Conservation (phyloP, 2,797 vertebrate genomes). For the Chaenodraco wilsoni region DNA sequence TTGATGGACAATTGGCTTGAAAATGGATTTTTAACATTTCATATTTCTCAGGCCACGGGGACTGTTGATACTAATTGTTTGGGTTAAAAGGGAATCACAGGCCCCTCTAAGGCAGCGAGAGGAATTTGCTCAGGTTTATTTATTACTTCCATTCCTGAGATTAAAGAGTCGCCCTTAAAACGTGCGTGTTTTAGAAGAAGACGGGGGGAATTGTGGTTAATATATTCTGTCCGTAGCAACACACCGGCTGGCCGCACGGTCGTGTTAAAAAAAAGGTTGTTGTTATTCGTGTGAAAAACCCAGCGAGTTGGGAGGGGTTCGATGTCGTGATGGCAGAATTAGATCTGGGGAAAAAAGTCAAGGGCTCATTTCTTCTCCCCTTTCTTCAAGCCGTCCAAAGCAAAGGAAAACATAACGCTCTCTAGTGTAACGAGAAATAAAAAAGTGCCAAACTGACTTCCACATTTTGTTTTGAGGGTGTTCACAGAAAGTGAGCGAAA, state of each 20-base stretch:
- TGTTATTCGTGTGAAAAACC: slow-evolving; percentile 14
- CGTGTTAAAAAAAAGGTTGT: slow-evolving; percentile 9
- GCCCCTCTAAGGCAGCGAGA: slow-evolving; percentile 33
- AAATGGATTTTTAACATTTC: slow-evolving; percentile 62
- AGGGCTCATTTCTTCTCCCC: slow-evolving; percentile 56
- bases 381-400: slow-evolving; percentile 47
- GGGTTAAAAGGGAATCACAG: slow-evolving; percentile 48
- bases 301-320: slow-evolving; percentile 46
- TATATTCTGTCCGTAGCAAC: slow-evolving; percentile 26
- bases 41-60: slow-evolving; percentile 54
- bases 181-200: neutral
- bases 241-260: neutral
- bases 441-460: slow-evolving; percentile 88
- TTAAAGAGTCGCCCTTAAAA: slow-evolving; percentile 35
- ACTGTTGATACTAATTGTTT: slow-evolving; percentile 53
- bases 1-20: slow-evolving; percentile 39
- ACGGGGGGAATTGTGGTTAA: slow-evolving; percentile 57
- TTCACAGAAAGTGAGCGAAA: slow-evolving; percentile 61
- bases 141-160: slow-evolving; percentile 53
- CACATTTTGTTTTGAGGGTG: slow-evolving; percentile 75
- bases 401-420: slow-evolving; percentile 1
- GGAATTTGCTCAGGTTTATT: slow-evolving; percentile 51
- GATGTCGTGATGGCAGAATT: slow-evolving; percentile 52
- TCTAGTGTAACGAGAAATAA: slow-evolving; percentile 40
- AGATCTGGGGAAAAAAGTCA: slow-evolving; percentile 42